Evolutionary conservation across 2,113 vertebrate species (phyloP).

Genomic region (Heterotis niloticus): DNA sequence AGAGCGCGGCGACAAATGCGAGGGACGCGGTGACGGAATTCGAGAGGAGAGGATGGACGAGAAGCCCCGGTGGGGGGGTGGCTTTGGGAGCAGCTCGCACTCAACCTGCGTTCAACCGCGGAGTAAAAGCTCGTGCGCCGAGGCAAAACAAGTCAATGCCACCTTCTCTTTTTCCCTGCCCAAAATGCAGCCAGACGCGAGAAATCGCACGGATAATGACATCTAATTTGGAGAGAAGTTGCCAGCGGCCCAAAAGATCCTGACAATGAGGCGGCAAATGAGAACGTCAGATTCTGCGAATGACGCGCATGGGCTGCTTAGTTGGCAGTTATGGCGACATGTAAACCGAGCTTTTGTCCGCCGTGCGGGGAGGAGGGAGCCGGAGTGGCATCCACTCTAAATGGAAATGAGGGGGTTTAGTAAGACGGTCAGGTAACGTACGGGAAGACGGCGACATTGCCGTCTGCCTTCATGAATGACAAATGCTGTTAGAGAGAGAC

Average conservation of each 20-base stretch:
- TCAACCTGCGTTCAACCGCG: no score
- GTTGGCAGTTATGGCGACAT: slow-evolving; percentile 44
- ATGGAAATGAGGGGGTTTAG: slow-evolving; percentile 70
- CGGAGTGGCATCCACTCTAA: slow-evolving; percentile 69
- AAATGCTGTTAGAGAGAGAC: slow-evolving; percentile 40
- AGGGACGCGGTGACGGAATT: slow-evolving; percentile 29
- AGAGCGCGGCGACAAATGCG: slow-evolving; percentile 28
- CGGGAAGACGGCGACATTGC: slow-evolving; percentile 42
- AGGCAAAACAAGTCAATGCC: slow-evolving; percentile 3
- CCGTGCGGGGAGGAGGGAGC: slow-evolving; percentile 46
- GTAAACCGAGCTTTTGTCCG: slow-evolving; percentile 52
- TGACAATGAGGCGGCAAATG: slow-evolving; percentile 42
- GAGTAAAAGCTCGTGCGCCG: no score
- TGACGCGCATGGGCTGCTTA: slow-evolving; percentile 52
- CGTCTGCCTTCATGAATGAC: slow-evolving; percentile 48
- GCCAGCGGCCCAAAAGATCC: not conserved
- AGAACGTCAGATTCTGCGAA: slow-evolving; percentile 49
- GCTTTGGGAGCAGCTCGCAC: no score
- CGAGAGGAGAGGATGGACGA: slow-evolving; percentile 3
- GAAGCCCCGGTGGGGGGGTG: not conserved
- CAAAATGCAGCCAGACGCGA: not conserved
- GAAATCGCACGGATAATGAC: not conserved
- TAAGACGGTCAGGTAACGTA: slow-evolving; percentile 57
- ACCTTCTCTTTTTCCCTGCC: not conserved
- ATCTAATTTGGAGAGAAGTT: slow-evolving; percentile 17